A percentile compares a stretch with the other conserved stretches of the same genome.
Conservation (phyloP, 2,888 invertebrate genomes). For the Deilephila porcellus region DNA sequence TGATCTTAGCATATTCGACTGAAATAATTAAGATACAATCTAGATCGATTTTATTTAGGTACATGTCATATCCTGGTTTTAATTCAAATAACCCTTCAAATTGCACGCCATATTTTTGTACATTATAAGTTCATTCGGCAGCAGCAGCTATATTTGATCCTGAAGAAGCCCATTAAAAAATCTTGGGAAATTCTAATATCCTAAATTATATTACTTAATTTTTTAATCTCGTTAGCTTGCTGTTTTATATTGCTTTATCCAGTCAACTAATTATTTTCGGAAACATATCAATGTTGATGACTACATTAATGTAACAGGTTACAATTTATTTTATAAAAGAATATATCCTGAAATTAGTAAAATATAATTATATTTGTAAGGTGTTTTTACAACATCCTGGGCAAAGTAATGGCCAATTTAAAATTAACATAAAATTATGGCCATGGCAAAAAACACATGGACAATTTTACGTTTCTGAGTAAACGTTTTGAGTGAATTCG, state of each 20-base stretch:
- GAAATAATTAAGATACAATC: not conserved
- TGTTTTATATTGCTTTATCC: not conserved
- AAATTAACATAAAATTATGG: not conserved
- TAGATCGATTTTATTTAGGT: not conserved
- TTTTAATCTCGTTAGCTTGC: too few species aligned
- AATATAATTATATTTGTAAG: not conserved
- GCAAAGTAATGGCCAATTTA: not conserved
- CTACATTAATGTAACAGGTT: not conserved
- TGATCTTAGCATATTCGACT: not conserved
- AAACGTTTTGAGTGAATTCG: not conserved
- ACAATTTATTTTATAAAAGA: not conserved
- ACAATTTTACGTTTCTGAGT: not conserved
- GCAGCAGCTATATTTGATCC: too few species aligned
- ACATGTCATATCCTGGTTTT: not conserved
- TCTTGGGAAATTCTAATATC: too few species aligned
- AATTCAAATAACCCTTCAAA: not conserved
- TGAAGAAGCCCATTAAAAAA: too few species aligned
- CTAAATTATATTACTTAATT: too few species aligned
- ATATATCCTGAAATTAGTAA: not conserved
- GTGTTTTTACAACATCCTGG: conserved; percentile 13
- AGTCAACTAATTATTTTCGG: not conserved
- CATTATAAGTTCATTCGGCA: too few species aligned
- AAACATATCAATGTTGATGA: not conserved
- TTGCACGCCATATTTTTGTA: not conserved
- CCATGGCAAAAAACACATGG: not conserved